A percentile compares a stretch with the other conserved stretches of the same genome.
phyloP scores from a whole-genome alignment of 2,113 vertebrate genomes.

The Thymallus thymallus region DNA sequence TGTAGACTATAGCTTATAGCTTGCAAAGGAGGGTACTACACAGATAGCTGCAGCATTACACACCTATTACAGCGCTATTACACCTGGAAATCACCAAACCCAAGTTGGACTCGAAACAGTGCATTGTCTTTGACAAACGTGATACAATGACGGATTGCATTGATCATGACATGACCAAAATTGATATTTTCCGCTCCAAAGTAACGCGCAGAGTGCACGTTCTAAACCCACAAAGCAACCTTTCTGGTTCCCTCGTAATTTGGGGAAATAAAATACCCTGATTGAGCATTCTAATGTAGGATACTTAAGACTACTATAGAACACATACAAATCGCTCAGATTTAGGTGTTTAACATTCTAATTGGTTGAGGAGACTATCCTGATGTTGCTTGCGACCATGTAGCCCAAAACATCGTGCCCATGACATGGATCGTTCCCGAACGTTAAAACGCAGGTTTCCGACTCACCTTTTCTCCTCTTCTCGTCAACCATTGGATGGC shows the following conservation, averaged over 20 bases:
- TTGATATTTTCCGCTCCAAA: slow-evolving; percentile 17
- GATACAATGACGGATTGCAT: neutral
- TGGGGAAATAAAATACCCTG: neutral
- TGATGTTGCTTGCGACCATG: slow-evolving; percentile 20
- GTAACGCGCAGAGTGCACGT: neutral
- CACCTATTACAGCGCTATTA: no score
- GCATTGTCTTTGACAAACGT: slow-evolving; percentile 45
- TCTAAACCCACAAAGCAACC: neutral
- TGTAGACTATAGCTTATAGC: no score
- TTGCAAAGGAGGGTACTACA: no score
- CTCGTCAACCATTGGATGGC: slow-evolving; percentile 35
- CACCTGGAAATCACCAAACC: slow-evolving; percentile 50
- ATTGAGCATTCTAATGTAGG: neutral
- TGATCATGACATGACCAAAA: no score
- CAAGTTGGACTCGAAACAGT: slow-evolving; percentile 23
- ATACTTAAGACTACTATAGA: no score
- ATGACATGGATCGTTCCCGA: slow-evolving; percentile 2
- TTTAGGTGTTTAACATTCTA: no score
- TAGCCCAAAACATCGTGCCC: neutral
- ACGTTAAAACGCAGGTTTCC: slow-evolving; percentile 3
- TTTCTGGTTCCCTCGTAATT: slow-evolving; percentile 1
- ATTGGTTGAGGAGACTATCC: neutral
- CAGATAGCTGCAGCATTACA: no score
- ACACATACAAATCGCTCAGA: no score
- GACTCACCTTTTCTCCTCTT: slow-evolving; percentile 62